These are phyloP conservation scores for Atta cephalotes DNA, from an alignment of 1,140 invertebrate genomes.

Conservation along the genomic window DNA sequence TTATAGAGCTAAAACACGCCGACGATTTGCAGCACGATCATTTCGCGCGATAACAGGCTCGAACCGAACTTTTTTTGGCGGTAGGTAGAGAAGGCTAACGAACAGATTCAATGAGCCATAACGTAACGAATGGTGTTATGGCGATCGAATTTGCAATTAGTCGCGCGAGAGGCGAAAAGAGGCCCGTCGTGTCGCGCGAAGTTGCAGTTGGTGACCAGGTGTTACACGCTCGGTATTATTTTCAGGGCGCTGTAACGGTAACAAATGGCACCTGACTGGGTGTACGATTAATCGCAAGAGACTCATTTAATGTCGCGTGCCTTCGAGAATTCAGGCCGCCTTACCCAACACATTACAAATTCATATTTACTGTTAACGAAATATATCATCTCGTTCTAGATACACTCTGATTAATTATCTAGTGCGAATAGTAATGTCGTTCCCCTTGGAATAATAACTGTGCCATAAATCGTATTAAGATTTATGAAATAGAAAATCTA, in stretches of 20 bases:
- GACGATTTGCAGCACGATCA: constrained; percentile 2
- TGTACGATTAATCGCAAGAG: constrained; percentile 69
- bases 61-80: neutral
- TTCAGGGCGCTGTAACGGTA: constrained; percentile 61
- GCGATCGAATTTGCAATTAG: constrained; percentile 64
- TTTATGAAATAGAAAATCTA: constrained; percentile 34
- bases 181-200: constrained; percentile 34
- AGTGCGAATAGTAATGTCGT: constrained; percentile 32
- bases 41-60: constrained; percentile 20
- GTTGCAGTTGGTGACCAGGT: constrained; percentile 72
- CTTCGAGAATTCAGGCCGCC: constrained; percentile 59
- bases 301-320: constrained; percentile 71
- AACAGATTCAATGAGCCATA: constrained; percentile 56
- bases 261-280: constrained; percentile 70
- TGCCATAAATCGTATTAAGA: constrained; percentile 25
- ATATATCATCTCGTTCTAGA: constrained; percentile 34
- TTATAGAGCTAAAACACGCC: neutral
- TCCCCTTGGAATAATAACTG: constrained; percentile 36
- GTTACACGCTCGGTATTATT: constrained; percentile 70
- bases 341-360: constrained; percentile 59
- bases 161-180: constrained; percentile 53
- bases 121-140: constrained; percentile 40
- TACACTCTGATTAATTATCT: constrained; percentile 52
- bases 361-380: constrained; percentile 58
- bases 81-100: constrained; percentile 9